Evolutionary conservation across 2,888 invertebrate genomes (phyloP).

Genomic region (Cacoxenus indagator): DNA sequence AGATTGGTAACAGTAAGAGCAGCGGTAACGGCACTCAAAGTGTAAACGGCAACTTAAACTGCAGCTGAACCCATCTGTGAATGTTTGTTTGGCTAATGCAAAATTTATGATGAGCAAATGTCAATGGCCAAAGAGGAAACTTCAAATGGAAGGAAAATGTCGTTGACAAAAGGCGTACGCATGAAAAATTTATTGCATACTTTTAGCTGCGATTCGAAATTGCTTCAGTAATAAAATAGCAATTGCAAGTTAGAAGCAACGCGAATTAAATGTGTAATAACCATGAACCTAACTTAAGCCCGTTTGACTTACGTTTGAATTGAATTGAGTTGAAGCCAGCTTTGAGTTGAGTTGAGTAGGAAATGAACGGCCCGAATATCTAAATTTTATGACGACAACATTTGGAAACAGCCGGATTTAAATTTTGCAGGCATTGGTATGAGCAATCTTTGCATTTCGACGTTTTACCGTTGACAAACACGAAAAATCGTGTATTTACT

Average conservation of each 20-base stretch:
- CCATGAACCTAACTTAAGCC: neutral
- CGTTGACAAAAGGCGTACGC: conserved; percentile 31
- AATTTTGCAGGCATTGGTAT: too few species aligned
- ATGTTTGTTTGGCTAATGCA: conserved; percentile 46
- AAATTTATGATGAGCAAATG: conserved; percentile 54
- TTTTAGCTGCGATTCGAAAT: conserved; percentile 39
- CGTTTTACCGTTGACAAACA: too few species aligned
- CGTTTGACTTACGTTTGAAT: neutral
- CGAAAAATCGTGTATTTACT: too few species aligned
- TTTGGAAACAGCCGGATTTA: too few species aligned
- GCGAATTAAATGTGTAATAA: neutral
- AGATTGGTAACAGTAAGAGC: neutral
- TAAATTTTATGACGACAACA: too few species aligned
- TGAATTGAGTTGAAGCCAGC: too few species aligned
- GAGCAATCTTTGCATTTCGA: too few species aligned
- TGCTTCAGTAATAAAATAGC: neutral
- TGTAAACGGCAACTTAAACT: neutral
- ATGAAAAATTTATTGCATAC: conserved; percentile 57
- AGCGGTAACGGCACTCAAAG: neutral
- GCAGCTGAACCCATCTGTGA: conserved; percentile 25
- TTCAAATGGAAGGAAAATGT: conserved; percentile 1
- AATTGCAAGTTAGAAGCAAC: neutral
- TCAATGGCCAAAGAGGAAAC: conserved; percentile 33
- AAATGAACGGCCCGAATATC: too few species aligned
- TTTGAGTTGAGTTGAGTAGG: too few species aligned